A percentile compares a stretch with the other conserved stretches of the same genome.
Evolutionary conservation across 2,113 vertebrate species (phyloP).

Genomic region (Xenopus tropicalis): DNA sequence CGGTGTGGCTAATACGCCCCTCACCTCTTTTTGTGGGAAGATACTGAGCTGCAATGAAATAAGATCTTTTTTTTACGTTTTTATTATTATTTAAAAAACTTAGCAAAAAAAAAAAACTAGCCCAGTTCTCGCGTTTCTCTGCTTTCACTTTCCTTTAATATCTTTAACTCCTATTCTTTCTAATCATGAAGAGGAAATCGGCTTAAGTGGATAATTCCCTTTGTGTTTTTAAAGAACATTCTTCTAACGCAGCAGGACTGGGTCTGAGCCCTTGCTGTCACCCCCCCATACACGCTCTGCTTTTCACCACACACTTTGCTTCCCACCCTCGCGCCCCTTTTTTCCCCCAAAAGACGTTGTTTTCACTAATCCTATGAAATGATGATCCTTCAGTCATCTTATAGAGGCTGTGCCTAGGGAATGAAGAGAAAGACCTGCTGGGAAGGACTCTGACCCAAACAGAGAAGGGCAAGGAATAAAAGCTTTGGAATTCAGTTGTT

Average conservation of each 20-base stretch:
- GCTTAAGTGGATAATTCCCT: constrained; percentile 38
- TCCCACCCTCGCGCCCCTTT: constrained; percentile 20
- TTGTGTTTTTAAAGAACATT: constrained; percentile 35
- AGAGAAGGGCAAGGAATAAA: constrained; percentile 11
- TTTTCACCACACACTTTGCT: constrained; percentile 26
- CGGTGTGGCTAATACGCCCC: not conserved
- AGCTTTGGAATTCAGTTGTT: constrained; percentile 20
- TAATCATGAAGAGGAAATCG: constrained; percentile 28
- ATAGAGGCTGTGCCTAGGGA: constrained; percentile 26
- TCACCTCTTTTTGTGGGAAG: not conserved
- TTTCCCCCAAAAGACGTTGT: constrained; percentile 23
- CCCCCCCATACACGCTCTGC: constrained; percentile 17
- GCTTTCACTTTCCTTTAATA: constrained; percentile 12
- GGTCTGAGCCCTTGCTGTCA: constrained; percentile 1
- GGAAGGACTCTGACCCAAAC: constrained; percentile 28
- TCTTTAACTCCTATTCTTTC: constrained; percentile 9
- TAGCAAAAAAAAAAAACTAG: not conserved
- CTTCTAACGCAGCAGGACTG: constrained; percentile 29
- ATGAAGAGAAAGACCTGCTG: constrained; percentile 30
- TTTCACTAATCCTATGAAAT: constrained; percentile 42
- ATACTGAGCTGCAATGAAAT: not conserved
- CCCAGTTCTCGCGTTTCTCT: not conserved
- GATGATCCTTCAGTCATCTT: constrained; percentile 38
- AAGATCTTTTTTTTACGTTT: not conserved
- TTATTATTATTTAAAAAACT: not conserved